Conservation (phyloP, 2,797 vertebrate species). For the Tiaroga cobitis region DNA sequence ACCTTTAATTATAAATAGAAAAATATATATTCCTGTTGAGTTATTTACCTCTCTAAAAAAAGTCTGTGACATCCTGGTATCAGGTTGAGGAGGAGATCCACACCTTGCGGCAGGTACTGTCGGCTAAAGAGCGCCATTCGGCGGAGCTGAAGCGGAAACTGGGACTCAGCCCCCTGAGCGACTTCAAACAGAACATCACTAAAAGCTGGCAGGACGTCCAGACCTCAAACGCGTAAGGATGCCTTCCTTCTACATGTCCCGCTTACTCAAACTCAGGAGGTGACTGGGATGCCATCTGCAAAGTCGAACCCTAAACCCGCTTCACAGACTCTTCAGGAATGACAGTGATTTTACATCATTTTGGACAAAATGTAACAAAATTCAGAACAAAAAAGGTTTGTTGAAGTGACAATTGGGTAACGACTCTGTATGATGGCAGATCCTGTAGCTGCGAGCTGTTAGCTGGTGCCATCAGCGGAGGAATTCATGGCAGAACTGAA, state of each 20-base stretch:
- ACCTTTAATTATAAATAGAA: background rate
- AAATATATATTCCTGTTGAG: background rate
- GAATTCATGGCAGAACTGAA: constrained; percentile 3
- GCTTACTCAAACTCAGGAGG: background rate
- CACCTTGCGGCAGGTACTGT: constrained; percentile 93
- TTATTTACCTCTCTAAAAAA: background rate
- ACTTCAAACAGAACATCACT: constrained; percentile 89
- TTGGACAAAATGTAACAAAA: background rate
- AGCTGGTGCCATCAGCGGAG: background rate
- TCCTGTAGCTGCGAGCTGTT: background rate
- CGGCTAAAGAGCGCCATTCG: constrained; percentile 93
- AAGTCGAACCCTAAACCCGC: background rate
- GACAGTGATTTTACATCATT: background rate
- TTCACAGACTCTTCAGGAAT: background rate
- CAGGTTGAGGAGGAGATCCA: constrained; percentile 97
- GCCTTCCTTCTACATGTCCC: background rate
- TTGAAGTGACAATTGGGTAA: background rate
- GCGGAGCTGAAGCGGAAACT: constrained; percentile 92
- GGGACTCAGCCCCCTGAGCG: constrained; percentile 88
- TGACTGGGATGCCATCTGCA: background rate
- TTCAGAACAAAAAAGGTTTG: background rate
- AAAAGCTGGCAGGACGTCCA: constrained; percentile 96
- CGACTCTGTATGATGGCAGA: background rate
- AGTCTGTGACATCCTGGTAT: background rate
- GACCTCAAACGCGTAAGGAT: constrained; percentile 91